A percentile compares a stretch with the other conserved stretches of the same genome.
Conservation (phyloP, 2,113 vertebrate genomes). For the Paradoxurus hermaphroditus region DNA sequence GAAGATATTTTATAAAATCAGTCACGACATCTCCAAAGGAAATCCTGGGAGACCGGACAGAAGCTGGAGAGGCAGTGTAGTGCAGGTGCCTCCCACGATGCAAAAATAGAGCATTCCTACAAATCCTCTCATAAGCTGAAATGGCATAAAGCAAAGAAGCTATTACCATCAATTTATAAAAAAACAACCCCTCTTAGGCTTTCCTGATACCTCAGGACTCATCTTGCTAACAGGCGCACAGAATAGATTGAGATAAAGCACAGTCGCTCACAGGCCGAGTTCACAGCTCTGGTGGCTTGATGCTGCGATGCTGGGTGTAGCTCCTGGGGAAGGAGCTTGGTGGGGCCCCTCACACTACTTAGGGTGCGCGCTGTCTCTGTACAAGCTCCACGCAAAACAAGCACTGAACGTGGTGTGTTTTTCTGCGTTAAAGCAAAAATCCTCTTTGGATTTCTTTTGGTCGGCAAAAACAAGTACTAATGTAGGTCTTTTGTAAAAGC, state of each 20-base stretch:
- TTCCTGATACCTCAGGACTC: neutral
- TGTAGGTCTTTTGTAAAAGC: neutral
- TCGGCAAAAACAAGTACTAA: neutral
- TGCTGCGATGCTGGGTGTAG: neutral
- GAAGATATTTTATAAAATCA: conserved; percentile 1
- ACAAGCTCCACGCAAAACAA: neutral
- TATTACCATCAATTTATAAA: neutral
- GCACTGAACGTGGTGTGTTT: neutral
- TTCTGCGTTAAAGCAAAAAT: neutral
- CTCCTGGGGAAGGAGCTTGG: neutral
- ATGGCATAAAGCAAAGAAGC: neutral
- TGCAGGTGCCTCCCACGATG: neutral
- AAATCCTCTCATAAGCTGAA: neutral
- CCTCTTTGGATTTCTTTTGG: neutral
- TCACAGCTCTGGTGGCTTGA: neutral
- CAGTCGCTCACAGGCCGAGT: neutral
- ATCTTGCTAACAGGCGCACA: neutral
- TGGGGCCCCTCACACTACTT: neutral
- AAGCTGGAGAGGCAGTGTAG: neutral
- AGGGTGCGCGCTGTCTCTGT: neutral
- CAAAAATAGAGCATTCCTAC: neutral
- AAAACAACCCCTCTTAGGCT: neutral
- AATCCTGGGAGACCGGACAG: neutral
- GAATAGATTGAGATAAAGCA: neutral
- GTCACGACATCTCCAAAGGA: neutral